Evolutionary conservation across 2,113 vertebrate species (phyloP).

Genomic region (Sigmodon hispidus): DNA sequence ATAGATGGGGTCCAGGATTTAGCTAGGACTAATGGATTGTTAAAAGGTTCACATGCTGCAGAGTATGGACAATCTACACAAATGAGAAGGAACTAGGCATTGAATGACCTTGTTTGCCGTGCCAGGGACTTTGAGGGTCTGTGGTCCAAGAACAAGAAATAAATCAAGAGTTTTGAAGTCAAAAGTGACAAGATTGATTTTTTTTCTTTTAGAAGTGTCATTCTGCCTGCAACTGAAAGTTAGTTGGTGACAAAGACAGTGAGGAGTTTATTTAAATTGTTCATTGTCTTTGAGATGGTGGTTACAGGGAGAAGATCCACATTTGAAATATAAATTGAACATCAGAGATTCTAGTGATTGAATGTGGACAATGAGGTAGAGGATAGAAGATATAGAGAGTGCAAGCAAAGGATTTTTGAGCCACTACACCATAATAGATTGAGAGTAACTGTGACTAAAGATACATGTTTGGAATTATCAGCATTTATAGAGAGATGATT

Average conservation of each 20-base stretch:
- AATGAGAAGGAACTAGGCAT: neutral
- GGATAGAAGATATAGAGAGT: neutral
- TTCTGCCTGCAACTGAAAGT: constrained; percentile 9
- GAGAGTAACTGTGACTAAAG: neutral
- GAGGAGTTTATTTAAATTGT: constrained; percentile 22
- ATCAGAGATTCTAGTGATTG: neutral
- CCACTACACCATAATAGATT: neutral
- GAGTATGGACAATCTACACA: neutral
- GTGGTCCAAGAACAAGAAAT: neutral
- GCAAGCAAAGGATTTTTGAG: constrained; percentile 3
- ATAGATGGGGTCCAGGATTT: constrained; percentile 42
- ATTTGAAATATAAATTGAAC: neutral
- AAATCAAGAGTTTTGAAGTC: constrained; percentile 49
- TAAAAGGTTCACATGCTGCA: neutral
- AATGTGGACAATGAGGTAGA: neutral
- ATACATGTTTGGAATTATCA: neutral
- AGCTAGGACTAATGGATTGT: neutral
- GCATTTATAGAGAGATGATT: constrained; percentile 19
- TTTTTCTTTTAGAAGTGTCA: neutral
- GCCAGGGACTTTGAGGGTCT: constrained; percentile 26
- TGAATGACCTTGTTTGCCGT: constrained; percentile 35
- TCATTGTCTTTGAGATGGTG: neutral
- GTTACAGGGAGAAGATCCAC: neutral
- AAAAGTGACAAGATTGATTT: neutral
- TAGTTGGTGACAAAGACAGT: constrained; percentile 22